A percentile compares a stretch with the other conserved stretches of the same genome.
These are phyloP conservation scores for Thyatira batis DNA, from an alignment of 2,888 invertebrate genomes.

Conservation along the genomic window DNA sequence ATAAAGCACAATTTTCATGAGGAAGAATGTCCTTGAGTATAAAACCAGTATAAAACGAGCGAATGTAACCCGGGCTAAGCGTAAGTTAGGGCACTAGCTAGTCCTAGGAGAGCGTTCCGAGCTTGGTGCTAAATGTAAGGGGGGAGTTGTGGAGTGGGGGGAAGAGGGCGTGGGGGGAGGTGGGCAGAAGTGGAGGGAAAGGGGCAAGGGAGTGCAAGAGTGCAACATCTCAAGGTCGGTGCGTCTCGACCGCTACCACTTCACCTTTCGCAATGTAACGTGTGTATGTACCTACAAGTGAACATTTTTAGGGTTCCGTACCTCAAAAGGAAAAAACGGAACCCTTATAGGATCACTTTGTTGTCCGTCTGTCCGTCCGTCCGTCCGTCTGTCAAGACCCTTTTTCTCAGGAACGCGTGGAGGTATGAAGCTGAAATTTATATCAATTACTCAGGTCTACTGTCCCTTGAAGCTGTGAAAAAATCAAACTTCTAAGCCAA, in stretches of 20 bases:
- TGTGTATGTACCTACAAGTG: conserved; percentile 17
- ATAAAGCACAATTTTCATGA: too few relatives aligned
- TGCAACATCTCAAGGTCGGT: conserved; percentile 70
- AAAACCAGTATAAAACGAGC: neutral
- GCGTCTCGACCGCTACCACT: conserved; percentile 42
- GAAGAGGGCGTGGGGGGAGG: conserved; percentile 18
- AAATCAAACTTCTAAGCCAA: too few relatives aligned
- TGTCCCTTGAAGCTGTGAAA: too few relatives aligned
- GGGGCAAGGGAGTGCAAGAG: conserved; percentile 42
- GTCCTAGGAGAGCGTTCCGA: conserved; percentile 29
- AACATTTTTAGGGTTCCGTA: too few relatives aligned
- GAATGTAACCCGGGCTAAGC: conserved; percentile 2
- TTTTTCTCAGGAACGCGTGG: too few relatives aligned
- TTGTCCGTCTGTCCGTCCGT: too few relatives aligned
- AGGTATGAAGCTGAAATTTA: too few relatives aligned
- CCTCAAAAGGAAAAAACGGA: too few relatives aligned
- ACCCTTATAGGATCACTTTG: too few relatives aligned
- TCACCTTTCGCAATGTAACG: conserved; percentile 31
- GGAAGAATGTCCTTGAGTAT: neutral
- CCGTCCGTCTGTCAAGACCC: too few relatives aligned
- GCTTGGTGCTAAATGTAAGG: conserved; percentile 12
- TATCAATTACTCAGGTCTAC: too few relatives aligned
- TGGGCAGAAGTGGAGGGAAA: conserved; percentile 31
- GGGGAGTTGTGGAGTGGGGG: conserved; percentile 9
- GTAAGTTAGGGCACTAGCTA: conserved; percentile 17